A percentile compares a stretch with the other conserved stretches of the same genome.
Evolutionary conservation across 53 echinoderm and acorn worm genomes (phyloP).

Genomic region (Pentamera pediparva): DNA sequence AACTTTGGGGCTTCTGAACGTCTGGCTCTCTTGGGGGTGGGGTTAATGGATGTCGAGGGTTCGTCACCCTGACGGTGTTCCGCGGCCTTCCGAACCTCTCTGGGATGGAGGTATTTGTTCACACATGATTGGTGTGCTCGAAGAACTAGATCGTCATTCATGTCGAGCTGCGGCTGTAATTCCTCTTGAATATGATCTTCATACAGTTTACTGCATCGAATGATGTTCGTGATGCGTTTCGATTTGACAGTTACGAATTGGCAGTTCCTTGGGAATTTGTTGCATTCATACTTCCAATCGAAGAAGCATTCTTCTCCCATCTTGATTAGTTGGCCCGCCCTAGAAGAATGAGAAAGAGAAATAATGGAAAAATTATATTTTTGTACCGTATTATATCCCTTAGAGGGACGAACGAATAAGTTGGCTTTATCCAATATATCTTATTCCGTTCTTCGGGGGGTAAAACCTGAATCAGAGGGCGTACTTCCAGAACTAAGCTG

Average conservation of each 20-base stretch:
- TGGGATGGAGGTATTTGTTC: conserved; percentile 34
- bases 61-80: conserved; percentile 14
- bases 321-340: neutral
- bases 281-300: conserved; percentile 22
- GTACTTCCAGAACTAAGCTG: no score
- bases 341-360: neutral
- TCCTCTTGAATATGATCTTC: conserved; percentile 19
- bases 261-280: conserved; percentile 5
- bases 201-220: conserved; percentile 11
- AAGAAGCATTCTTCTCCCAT: conserved; percentile 36
- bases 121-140: conserved; percentile 20
- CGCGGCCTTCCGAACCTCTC: conserved; percentile 8
- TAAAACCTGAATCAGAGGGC: no score
- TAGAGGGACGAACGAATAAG: neutral
- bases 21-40: conserved; percentile 29
- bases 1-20: conserved; percentile 25
- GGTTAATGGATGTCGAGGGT: neutral
- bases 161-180: neutral
- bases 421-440: no score
- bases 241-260: conserved; percentile 5
- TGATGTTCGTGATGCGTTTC: neutral
- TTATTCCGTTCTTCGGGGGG: no score
- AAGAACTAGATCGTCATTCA: neutral
- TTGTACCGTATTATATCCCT: neutral
- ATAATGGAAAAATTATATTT: neutral